Percentiles rank a stretch among this genome's conserved stretches.
phyloP scores from a whole-genome alignment of 2,888 invertebrate genomes.

The Clanis bilineata region DNA sequence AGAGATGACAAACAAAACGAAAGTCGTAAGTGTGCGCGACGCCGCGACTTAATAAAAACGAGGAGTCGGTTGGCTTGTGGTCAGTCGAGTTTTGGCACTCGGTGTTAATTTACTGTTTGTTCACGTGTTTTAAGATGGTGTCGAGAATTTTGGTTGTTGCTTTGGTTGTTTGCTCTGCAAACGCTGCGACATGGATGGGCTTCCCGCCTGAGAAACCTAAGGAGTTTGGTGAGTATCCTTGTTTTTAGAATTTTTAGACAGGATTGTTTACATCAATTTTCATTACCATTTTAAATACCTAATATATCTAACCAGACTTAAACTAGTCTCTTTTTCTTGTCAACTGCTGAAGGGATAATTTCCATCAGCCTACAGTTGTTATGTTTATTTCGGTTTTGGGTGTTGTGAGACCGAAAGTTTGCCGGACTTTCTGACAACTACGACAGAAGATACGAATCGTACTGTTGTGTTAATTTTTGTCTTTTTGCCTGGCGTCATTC shows the following conservation, averaged over 20 bases:
- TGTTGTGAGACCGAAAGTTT: no score
- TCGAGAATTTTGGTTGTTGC: constrained; percentile 11
- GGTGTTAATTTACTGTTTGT: constrained; percentile 18
- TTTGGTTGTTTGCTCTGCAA: constrained; percentile 14
- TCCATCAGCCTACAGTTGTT: no score
- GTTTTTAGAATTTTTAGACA: neutral
- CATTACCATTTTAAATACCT: neutral
- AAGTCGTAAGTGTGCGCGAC: constrained; percentile 42
- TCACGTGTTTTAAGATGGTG: constrained; percentile 15
- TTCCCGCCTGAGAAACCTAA: constrained; percentile 5
- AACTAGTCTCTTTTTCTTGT: no score
- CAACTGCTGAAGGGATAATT: no score
- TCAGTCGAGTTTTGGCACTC: constrained; percentile 51
- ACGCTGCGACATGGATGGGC: constrained; percentile 15
- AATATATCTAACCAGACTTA: no score
- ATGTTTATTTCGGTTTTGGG: no score
- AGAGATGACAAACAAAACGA: constrained; percentile 16
- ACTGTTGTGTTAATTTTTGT: no score
- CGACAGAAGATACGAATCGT: no score
- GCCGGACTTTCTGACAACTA: no score
- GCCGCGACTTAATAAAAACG: constrained; percentile 64
- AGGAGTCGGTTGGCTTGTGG: constrained; percentile 33
- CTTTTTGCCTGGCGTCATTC: no score
- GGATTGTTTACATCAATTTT: neutral
- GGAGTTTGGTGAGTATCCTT: constrained; percentile 8